A percentile compares a stretch with the other conserved stretches of the same genome.
These are phyloP conservation scores for Therioaphis trifolii DNA, from an alignment of 2,888 invertebrate species.

Conservation along the genomic window DNA sequence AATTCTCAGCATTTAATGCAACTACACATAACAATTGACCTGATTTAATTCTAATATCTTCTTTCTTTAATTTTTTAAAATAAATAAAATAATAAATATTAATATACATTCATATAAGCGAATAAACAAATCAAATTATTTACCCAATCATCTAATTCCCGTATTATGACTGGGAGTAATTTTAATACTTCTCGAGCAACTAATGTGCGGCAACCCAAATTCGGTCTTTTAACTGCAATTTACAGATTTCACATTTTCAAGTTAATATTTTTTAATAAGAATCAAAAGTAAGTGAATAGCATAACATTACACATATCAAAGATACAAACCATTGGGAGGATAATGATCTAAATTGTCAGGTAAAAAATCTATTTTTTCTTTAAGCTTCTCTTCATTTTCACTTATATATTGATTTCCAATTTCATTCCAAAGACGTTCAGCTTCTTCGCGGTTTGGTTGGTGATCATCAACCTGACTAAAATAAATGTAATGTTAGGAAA, in stretches of 20 bases:
- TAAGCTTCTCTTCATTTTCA: constrained; percentile 89
- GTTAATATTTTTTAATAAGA: neutral
- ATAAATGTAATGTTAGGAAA: constrained; percentile 34
- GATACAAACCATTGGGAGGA: constrained; percentile 70
- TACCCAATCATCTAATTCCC: constrained; percentile 84
- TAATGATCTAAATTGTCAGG: constrained; percentile 78
- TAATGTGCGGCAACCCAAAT: constrained; percentile 80
- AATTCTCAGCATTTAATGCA: constrained; percentile 79
- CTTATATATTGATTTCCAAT: constrained; percentile 82
- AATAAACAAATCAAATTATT: constrained; percentile 67
- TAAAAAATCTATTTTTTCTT: constrained; percentile 83
- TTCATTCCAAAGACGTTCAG: constrained; percentile 76
- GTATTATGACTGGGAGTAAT: constrained; percentile 78
- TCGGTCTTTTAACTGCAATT: constrained; percentile 78
- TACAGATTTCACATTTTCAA: constrained; percentile 47
- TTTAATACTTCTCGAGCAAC: constrained; percentile 81
- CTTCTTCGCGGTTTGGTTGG: constrained; percentile 76
- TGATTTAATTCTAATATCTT: constrained; percentile 76
- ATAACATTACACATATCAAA: neutral
- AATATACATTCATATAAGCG: neutral
- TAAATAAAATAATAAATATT: neutral
- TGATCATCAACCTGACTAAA: constrained; percentile 83
- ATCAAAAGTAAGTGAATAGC: neutral
- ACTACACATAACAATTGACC: constrained; percentile 80
- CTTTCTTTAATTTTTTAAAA: constrained; percentile 64